Conservation (phyloP, 2,888 invertebrate genomes). For the Heliconius aoede region DNA sequence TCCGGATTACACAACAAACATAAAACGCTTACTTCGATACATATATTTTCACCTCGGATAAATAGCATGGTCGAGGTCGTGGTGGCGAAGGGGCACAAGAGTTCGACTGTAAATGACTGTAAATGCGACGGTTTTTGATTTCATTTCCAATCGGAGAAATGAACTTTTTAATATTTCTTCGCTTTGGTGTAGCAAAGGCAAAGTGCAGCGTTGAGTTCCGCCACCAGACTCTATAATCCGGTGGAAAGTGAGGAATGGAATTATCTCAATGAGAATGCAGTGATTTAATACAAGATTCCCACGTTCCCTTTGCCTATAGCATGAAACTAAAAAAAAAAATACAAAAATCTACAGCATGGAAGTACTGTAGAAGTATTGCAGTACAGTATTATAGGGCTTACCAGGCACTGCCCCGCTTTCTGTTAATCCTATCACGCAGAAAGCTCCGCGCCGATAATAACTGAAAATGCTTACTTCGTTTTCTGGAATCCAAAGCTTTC, state of each 20-base stretch:
- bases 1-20: conserved; percentile 6
- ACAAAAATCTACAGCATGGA: neutral
- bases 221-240: neutral
- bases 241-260: neutral
- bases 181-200: neutral
- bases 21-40: conserved; percentile 4
- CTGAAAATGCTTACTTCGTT: conserved; percentile 3
- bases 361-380: neutral
- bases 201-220: neutral
- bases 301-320: neutral
- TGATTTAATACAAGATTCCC: neutral
- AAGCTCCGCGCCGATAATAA: conserved; percentile 11
- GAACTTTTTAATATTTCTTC: neutral
- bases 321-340: neutral
- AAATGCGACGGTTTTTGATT: neutral
- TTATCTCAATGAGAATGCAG: neutral
- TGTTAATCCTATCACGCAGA: conserved; percentile 15
- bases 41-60: neutral
- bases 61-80: neutral
- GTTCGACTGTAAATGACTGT: neutral
- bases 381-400: neutral
- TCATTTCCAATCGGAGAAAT: neutral
- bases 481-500: neutral
- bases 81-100: neutral
- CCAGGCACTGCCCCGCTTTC: neutral